Conservation (phyloP, 1,140 invertebrate species). For the Zaprionus inermis region DNA sequence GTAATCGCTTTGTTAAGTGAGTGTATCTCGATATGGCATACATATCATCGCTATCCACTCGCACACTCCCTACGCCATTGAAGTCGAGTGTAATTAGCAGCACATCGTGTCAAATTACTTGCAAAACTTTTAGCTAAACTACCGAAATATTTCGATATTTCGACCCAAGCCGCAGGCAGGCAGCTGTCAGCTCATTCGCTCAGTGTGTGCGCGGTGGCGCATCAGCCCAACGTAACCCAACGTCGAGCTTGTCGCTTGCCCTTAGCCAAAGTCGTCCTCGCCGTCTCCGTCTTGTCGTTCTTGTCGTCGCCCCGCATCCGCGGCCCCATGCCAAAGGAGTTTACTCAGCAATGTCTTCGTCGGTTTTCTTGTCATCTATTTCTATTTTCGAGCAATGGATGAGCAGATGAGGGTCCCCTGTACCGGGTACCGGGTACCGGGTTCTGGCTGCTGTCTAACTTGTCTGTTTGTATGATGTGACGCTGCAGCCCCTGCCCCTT, state of each 20-base stretch:
- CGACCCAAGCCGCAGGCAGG: not conserved
- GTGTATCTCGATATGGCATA: too few species aligned
- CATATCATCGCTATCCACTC: not conserved
- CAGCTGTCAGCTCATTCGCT: constrained; percentile 22
- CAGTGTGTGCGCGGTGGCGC: constrained; percentile 45
- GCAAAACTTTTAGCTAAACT: not conserved
- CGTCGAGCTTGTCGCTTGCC: constrained; percentile 70
- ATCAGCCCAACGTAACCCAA: constrained; percentile 52
- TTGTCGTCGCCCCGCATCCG: constrained; percentile 11
- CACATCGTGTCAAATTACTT: constrained; percentile 17
- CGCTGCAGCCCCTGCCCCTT: constrained; percentile 32
- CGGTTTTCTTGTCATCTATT: constrained; percentile 81
- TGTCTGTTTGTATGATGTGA: constrained; percentile 80
- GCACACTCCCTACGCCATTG: too few species aligned
- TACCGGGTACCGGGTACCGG: constrained; percentile 19
- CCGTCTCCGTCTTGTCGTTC: constrained; percentile 20
- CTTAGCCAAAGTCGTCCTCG: constrained; percentile 77
- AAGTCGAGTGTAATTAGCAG: constrained; percentile 10
- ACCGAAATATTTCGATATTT: not conserved
- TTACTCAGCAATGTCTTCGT: constrained; percentile 67
- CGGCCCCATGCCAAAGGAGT: constrained; percentile 21
- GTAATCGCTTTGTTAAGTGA: too few species aligned
- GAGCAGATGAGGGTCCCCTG: constrained; percentile 76
- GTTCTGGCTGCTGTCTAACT: constrained; percentile 64
- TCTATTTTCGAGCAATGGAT: constrained; percentile 79